phyloP scores from a whole-genome alignment of 1,140 invertebrate genomes.

The Rhyzopertha dominica region DNA sequence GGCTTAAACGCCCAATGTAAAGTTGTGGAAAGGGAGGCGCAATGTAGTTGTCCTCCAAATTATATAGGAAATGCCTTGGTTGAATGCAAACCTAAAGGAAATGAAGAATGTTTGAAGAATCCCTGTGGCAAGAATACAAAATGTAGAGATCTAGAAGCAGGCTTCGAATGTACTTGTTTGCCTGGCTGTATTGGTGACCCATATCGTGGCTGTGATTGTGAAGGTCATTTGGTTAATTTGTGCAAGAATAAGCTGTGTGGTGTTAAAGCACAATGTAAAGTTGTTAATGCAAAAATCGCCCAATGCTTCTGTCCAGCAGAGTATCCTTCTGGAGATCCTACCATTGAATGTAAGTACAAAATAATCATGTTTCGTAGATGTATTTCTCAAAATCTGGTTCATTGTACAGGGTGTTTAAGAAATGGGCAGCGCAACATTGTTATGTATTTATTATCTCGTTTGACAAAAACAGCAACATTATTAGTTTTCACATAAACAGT shows the following conservation, averaged over 20 bases:
- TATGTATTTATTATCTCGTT: too few relatives aligned
- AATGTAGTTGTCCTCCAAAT: constrained; percentile 80
- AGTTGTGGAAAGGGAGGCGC: constrained; percentile 66
- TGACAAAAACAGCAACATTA: too few relatives aligned
- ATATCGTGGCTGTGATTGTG: constrained; percentile 70
- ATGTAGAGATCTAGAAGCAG: constrained; percentile 65
- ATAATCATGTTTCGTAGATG: too few relatives aligned
- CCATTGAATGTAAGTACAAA: constrained; percentile 68
- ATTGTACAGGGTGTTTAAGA: too few relatives aligned
- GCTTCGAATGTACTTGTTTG: constrained; percentile 73
- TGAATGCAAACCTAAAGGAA: constrained; percentile 65
- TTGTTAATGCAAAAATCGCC: constrained; percentile 58
- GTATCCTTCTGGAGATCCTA: constrained; percentile 77
- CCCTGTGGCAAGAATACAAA: constrained; percentile 81
- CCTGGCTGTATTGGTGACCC: constrained; percentile 78
- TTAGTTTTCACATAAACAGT: too few relatives aligned
- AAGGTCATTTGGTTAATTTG: constrained; percentile 54
- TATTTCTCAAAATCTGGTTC: too few relatives aligned
- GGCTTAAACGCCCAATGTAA: constrained; percentile 81
- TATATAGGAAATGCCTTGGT: constrained; percentile 76
- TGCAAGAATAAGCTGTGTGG: constrained; percentile 73
- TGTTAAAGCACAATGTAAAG: constrained; percentile 72
- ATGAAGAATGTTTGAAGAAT: constrained; percentile 66
- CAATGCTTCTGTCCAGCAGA: constrained; percentile 79
- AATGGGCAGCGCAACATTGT: too few relatives aligned